Evolutionary conservation across 2,797 vertebrate genomes (phyloP), one percentile per base, ranked within the genome.

Genomic region (Prunella strophiata): DNA sequence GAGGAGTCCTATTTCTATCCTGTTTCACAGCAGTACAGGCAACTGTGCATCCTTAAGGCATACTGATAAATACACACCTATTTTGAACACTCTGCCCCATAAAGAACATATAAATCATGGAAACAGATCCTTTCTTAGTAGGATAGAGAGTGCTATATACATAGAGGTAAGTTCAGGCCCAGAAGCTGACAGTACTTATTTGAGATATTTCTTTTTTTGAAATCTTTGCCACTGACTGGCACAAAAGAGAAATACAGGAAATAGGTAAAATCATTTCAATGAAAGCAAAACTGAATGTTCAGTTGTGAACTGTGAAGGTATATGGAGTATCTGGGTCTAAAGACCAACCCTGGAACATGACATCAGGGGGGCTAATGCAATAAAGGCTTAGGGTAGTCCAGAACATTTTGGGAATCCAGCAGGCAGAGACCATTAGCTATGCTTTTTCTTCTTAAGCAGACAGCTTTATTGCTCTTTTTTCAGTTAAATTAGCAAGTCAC

Each of bases 401-500:
- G 78, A 76, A 87, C 15, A 43, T 66, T 88, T 72, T 72, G 62
- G 43, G 47, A 88, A 85, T 76, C 19, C 43, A 84, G 19, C 55
- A 66, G 2, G 3, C 16, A 70, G 67, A 40, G 19, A 63, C n/a
- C 26, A 17, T 78, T 59, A 85, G 7, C 15, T 2, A 0, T 38
- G 23, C 11, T 83, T 89, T 71, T 20, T 71, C 36, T 91, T 84
- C 66, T 50, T 48, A 88, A 83, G 50, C 50, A 91, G 81, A 74
- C 50, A 83, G 32, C 1, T 81, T 80, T 68, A 91, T 72, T 83
- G 15, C 11, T 88, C 4, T 82, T 72, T 81, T 82, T 7, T 36
- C 36, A 91, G 17, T 11, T 89, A 88, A 93, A 95, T 92, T 77
- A 78, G 27, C 54, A 92, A 89, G 30, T 88, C 91, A 51, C 3